These are phyloP conservation scores for Agrotis segetum DNA, from an alignment of 2,888 invertebrate genomes.

Conservation along the genomic window DNA sequence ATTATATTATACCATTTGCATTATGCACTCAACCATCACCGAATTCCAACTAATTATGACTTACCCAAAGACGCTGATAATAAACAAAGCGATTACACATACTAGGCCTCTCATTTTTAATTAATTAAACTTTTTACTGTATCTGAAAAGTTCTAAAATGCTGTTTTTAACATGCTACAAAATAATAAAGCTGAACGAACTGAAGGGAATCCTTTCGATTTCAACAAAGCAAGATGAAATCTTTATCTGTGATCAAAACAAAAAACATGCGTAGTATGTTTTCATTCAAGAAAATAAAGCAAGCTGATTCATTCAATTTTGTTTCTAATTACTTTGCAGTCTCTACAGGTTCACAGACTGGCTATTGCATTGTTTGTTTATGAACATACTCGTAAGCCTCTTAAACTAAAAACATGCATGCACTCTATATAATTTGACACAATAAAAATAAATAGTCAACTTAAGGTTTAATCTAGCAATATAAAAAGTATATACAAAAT, in stretches of 20 bases:
- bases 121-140: slow-evolving; percentile 8
- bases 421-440: not conserved
- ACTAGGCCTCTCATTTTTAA: slow-evolving; percentile 49
- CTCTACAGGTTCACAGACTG: not conserved
- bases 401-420: not conserved
- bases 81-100: slow-evolving; percentile 37
- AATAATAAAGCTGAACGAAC: not conserved
- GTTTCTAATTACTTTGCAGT: not conserved
- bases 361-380: not conserved
- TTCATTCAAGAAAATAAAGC: not conserved
- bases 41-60: slow-evolving; percentile 28
- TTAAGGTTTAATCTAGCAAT: not conserved
- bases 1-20: not conserved
- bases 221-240: too few relatives aligned
- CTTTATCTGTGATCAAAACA: not conserved
- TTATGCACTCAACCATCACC: slow-evolving; percentile 36
- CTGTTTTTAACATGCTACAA: slow-evolving; percentile 30
- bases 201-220: not conserved
- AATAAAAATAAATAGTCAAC: not conserved
- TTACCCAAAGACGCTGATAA: slow-evolving; percentile 52
- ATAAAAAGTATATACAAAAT: not conserved
- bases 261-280: not conserved
- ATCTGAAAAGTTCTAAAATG: slow-evolving; percentile 11
- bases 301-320: not conserved
- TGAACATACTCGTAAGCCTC: too few relatives aligned